Percentiles rank a stretch among this genome's conserved stretches.
Evolutionary conservation across 2,113 vertebrate species (phyloP).

Genomic region (Trogon surrucura): DNA sequence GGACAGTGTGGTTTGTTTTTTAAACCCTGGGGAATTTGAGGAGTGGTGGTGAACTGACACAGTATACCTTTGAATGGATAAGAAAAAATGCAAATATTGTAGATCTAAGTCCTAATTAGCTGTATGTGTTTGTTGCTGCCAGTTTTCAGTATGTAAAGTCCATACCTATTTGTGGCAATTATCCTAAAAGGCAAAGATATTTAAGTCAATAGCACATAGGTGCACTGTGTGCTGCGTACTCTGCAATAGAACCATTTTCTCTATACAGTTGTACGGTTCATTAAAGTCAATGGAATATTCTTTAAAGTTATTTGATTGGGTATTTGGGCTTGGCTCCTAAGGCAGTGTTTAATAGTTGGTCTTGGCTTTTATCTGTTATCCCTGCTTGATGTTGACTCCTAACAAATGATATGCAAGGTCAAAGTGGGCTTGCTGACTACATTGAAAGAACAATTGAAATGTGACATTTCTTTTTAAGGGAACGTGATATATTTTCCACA

Average conservation of each 20-base stretch:
- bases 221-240: not conserved
- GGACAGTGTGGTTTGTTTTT: not conserved
- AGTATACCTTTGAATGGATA: not conserved
- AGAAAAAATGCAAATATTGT: not conserved
- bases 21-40: not conserved
- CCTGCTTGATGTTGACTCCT: not conserved
- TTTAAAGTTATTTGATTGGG: not conserved
- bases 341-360: not conserved
- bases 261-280: not conserved
- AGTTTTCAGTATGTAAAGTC: not conserved
- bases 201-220: not conserved
- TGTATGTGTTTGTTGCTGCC: not conserved
- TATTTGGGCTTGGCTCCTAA: not conserved
- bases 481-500: not conserved
- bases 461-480: not conserved
- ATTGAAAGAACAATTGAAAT: not conserved
- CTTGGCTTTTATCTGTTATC: not conserved
- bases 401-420: not conserved
- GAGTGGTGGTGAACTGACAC: not conserved
- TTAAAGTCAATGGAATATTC: not conserved
- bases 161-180: not conserved
- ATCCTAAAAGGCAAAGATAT: not conserved
- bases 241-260: not conserved
- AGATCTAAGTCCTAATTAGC: not conserved
- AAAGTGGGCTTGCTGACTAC: not conserved